Base-by-base conservation (phyloP, 2,797 vertebrate species). In the Tamandua tetradactyla region DNA sequence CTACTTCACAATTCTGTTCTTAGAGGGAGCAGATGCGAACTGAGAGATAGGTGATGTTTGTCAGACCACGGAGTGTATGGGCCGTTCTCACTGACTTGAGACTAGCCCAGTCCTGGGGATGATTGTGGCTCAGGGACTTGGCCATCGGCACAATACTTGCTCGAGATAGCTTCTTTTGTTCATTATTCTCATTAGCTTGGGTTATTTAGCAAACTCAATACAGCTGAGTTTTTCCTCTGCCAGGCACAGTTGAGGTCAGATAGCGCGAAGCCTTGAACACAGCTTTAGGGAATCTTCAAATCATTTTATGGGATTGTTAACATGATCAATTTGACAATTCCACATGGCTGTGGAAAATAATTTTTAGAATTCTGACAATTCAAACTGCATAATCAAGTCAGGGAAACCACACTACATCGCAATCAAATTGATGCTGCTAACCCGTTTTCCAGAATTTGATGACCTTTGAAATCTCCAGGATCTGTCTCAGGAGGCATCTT, bases 311-410 rank as follows among this genome's bases (percentile, higher is more conserved):
- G 7, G 18, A 68, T 64, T 89, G 52, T 89, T 69, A 94, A 80
- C 64, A 95, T 20, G 62, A n/a, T n/a, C n/a, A n/a, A n/a, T n/a
- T n/a, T n/a, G n/a, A n/a, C n/a, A n/a, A n/a, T n/a, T n/a, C n/a
- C n/a, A n/a, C n/a, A n/a, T 71, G 57, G 35, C 47, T 72, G 12
- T 72, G 49, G 12, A 89, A 94, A 86, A 68, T 71, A 57, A 42
- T 64, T 83, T 86, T 94, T n/a, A 93, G 52, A 52, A 80, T 89
- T 93, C 37, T 80, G 92, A 49, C 74, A 72, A 94, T 71, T 87
- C 17, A 76, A 1, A 30, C 27, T 69, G 23, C 0, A 59, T 61
- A 32, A 81, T 71, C 17, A 30, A 23, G 40, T 82, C 7, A 66
- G n/a, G 27, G 87, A 94, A 37, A 14, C 1, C 9, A 14, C 47